Evolutionary conservation across 2,888 invertebrate genomes (phyloP).

Genomic region (Archips xylosteana): DNA sequence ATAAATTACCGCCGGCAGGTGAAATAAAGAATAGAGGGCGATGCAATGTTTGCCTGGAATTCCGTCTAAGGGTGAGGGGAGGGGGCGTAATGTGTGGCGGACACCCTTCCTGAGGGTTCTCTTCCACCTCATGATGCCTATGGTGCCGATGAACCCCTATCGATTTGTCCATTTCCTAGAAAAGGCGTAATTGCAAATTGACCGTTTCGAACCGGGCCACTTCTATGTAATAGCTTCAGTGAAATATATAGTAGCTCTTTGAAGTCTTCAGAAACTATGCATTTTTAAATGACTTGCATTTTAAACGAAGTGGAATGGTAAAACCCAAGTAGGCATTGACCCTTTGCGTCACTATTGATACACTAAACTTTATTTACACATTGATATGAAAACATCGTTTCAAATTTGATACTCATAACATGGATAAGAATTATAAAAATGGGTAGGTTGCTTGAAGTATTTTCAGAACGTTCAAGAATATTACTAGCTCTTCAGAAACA

Average conservation of each 20-base stretch:
- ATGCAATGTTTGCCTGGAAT: constrained; percentile 75
- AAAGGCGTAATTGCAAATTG: constrained; percentile 76
- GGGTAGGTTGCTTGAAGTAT: neutral
- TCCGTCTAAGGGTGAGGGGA: constrained; percentile 65
- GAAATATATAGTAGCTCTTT: constrained; percentile 42
- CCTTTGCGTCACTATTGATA: neutral
- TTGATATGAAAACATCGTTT: neutral
- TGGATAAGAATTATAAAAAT: neutral
- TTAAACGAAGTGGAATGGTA: constrained; percentile 29
- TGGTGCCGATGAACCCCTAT: constrained; percentile 83
- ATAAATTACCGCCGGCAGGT: constrained; percentile 56
- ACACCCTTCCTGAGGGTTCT: constrained; percentile 74
- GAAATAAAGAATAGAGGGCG: constrained; percentile 68
- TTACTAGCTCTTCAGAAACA: constrained; percentile 35
- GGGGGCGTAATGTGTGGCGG: constrained; percentile 73
- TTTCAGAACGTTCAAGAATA: neutral
- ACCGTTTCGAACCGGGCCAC: constrained; percentile 42
- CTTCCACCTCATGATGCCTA: constrained; percentile 74
- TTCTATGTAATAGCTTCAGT: constrained; percentile 24
- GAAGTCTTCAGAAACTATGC: constrained; percentile 34
- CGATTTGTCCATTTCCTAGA: constrained; percentile 78
- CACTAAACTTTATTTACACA: neutral
- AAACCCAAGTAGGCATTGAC: constrained; percentile 17
- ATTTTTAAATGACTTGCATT: constrained; percentile 31
- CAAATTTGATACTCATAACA: neutral